Evolutionary conservation across 2,113 vertebrate species (phyloP).

Genomic region (Gymnobelideus leadbeateri): DNA sequence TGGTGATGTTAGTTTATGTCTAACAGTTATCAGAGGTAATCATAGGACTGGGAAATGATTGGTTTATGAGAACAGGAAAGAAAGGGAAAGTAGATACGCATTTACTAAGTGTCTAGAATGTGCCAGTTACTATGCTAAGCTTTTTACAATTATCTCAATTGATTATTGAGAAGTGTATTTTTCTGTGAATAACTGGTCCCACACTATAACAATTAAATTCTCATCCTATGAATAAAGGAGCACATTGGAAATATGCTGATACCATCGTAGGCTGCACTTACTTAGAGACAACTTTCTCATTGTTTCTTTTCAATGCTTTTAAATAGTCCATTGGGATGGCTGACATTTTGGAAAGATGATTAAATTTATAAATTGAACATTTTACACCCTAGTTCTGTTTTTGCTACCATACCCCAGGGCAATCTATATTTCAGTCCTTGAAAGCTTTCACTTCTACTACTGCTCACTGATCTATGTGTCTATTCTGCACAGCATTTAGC

Average conservation of each 20-base stretch:
- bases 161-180: neutral
- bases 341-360: neutral
- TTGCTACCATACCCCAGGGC: neutral
- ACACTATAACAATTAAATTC: neutral
- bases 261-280: neutral
- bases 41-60: neutral
- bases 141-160: neutral
- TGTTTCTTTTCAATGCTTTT: neutral
- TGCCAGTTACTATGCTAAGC: neutral
- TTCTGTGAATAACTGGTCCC: neutral
- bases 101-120: neutral
- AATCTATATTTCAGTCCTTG: neutral
- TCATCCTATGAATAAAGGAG: neutral
- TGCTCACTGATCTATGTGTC: neutral
- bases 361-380: slow-evolving; percentile 2
- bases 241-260: neutral
- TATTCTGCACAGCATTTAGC: neutral
- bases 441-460: slow-evolving; percentile 14
- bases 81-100: neutral
- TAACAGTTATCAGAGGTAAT: neutral
- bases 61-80: neutral
- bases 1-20: neutral
- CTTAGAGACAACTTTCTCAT: slow-evolving; percentile 11
- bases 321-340: neutral
- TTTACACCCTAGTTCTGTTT: slow-evolving; percentile 4